These are phyloP conservation scores for Acleris holmiana DNA, from an alignment of 2,888 invertebrate species.

Conservation along the genomic window DNA sequence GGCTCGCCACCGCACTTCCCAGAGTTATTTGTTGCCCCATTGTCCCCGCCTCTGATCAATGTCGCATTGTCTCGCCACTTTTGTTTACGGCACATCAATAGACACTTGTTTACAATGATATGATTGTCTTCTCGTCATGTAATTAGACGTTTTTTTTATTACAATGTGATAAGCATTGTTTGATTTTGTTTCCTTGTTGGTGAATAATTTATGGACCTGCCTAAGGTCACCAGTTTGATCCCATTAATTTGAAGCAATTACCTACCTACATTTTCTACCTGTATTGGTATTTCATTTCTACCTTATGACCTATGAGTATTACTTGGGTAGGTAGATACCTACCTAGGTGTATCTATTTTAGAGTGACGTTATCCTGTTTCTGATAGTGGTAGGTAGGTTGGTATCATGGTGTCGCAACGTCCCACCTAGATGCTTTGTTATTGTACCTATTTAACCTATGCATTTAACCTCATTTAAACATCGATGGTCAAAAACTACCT, in stretches of 20 bases:
- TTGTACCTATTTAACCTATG: no score
- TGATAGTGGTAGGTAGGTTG: no score
- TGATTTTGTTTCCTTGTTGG: conserved; percentile 14
- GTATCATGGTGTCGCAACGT: no score
- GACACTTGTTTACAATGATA: conserved; percentile 68
- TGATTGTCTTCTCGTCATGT: conserved; percentile 65
- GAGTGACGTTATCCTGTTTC: no score
- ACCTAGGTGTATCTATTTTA: no score
- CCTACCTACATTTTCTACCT: not conserved
- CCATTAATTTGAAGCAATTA: no score
- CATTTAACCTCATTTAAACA: no score
- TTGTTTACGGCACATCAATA: conserved; percentile 75
- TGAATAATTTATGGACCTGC: conserved; percentile 2
- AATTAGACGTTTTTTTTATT: conserved; percentile 51
- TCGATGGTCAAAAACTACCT: no score
- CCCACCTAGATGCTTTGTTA: no score
- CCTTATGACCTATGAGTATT: no score
- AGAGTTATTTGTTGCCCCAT: conserved; percentile 78
- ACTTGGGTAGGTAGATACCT: no score
- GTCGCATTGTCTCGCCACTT: conserved; percentile 76
- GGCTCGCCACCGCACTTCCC: conserved; percentile 65
- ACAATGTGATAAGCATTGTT: conserved; percentile 31
- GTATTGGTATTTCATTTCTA: not conserved
- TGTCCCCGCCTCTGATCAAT: conserved; percentile 72
- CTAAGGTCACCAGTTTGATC: not conserved